Conservation (phyloP, 2,888 invertebrate species). For the Hanleya hanleyi region DNA sequence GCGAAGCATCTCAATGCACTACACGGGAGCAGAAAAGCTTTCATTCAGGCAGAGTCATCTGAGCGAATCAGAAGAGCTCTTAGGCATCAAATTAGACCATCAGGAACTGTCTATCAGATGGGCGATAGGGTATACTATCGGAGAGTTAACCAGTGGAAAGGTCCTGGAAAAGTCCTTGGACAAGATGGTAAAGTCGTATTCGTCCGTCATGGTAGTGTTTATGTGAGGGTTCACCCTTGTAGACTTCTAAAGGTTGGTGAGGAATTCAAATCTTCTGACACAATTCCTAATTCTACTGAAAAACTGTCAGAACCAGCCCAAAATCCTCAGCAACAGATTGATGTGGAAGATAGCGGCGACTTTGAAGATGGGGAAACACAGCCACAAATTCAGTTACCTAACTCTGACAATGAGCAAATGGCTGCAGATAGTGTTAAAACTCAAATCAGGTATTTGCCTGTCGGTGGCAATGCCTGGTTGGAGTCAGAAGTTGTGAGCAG, state of each 20-base stretch:
- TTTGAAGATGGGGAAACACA: no score
- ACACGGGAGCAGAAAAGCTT: slow-evolving; percentile 26
- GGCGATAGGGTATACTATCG: slow-evolving; percentile 30
- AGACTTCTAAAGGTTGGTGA: slow-evolving; percentile 15
- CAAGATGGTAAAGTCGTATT: slow-evolving; percentile 35
- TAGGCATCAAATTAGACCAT: slow-evolving; percentile 16
- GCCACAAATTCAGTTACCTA: no score
- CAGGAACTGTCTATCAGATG: slow-evolving; percentile 17
- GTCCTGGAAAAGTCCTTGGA: slow-evolving; percentile 40
- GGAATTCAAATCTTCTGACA: slow-evolving; percentile 12
- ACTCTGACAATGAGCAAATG: no score
- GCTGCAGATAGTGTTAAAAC: no score
- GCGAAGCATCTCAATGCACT: slow-evolving; percentile 34
- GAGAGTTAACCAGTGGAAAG: slow-evolving; percentile 22
- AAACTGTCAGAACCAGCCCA: no score
- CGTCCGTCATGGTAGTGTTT: slow-evolving; percentile 31
- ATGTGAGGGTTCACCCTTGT: slow-evolving; percentile 28
- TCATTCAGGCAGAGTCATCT: slow-evolving; percentile 20
- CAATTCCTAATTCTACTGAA: no score
- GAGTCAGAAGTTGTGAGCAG: no score
- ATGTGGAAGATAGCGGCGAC: no score
- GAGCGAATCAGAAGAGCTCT: slow-evolving; percentile 29
- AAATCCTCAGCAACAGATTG: no score
- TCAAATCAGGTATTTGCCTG: no score
- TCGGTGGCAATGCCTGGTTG: no score